A percentile compares a stretch with the other conserved stretches of the same genome.
These are phyloP conservation scores for Serripes groenlandicus DNA, from an alignment of 2,888 invertebrate species.

Conservation along the genomic window DNA sequence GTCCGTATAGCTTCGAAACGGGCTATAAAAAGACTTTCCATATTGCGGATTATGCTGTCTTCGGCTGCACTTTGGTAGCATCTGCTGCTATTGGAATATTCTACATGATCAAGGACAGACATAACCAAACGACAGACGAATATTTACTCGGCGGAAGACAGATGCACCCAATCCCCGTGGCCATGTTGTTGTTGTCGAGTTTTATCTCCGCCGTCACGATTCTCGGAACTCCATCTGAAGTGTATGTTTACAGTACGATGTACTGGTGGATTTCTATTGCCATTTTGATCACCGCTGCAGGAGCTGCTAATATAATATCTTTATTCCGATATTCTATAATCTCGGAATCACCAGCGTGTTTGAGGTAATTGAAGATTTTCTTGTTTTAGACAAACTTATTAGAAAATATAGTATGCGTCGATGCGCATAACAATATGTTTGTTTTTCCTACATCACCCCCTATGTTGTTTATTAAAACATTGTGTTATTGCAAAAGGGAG, in stretches of 20 bases:
- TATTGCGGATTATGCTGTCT: constrained; percentile 77
- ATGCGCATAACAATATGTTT: too few species aligned
- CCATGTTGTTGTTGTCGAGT: constrained; percentile 82
- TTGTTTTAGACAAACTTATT: too few species aligned
- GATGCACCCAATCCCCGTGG: constrained; percentile 80
- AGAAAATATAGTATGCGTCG: too few species aligned
- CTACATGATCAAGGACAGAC: constrained; percentile 77
- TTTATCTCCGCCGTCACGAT: constrained; percentile 84
- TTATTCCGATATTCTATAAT: constrained; percentile 75
- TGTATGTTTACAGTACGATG: constrained; percentile 81
- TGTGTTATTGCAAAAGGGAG: too few species aligned
- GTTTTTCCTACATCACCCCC: too few species aligned
- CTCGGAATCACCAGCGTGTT: constrained; percentile 76
- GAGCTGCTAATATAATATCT: constrained; percentile 75
- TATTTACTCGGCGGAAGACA: constrained; percentile 79
- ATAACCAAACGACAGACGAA: constrained; percentile 73
- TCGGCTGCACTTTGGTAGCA: constrained; percentile 70
- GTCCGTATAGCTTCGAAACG: constrained; percentile 63
- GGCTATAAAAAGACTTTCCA: constrained; percentile 62
- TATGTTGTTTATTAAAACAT: too few species aligned
- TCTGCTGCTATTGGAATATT: constrained; percentile 79
- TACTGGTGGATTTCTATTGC: constrained; percentile 76
- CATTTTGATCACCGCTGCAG: constrained; percentile 76
- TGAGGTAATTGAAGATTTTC: too few species aligned
- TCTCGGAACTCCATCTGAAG: constrained; percentile 81